Evolutionary conservation across 1,140 invertebrate genomes (phyloP).

Genomic region (Penaeus vannamei): DNA sequence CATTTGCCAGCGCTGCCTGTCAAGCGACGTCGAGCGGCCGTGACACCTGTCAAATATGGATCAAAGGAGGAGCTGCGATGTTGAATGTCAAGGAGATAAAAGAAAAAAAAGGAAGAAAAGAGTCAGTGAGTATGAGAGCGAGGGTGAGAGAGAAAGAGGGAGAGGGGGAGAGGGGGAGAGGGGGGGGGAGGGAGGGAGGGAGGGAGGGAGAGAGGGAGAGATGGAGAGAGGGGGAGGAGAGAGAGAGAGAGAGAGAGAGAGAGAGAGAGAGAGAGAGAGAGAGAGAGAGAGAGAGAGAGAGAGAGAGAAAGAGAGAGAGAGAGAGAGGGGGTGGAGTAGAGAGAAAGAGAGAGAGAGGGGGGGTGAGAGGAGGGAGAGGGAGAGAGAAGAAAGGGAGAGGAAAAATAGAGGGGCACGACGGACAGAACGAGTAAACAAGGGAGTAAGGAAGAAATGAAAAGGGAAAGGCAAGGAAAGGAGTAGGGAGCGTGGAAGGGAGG

Average conservation of each 20-base stretch:
- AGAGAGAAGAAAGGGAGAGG: slow-evolving; percentile 1
- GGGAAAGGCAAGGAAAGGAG: not conserved
- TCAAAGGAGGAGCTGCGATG: too few relatives aligned
- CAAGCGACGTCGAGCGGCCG: too few relatives aligned
- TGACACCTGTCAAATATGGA: too few relatives aligned
- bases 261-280: too few relatives aligned
- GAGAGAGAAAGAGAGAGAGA: not conserved
- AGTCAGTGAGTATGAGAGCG: too few relatives aligned
- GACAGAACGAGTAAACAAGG: not conserved
- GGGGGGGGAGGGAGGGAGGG: slow-evolving; percentile 2
- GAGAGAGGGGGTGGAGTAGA: not conserved
- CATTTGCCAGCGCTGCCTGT: too few relatives aligned
- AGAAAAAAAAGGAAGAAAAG: too few relatives aligned
- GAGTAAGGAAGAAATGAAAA: not conserved
- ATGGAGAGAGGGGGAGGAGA: not conserved
- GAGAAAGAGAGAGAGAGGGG: not conserved
- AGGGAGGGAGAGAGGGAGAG: not conserved
- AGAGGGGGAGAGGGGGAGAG: slow-evolving; percentile 14
- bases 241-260: not conserved
- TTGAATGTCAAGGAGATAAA: too few relatives aligned
- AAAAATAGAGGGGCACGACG: not conserved
- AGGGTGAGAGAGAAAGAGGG: not conserved
- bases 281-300: too few relatives aligned
- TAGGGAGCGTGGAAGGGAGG: not conserved
- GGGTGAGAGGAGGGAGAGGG: not conserved